Evolutionary conservation across 2,113 vertebrate genomes (phyloP), one percentile per base, ranked within the genome.

Genomic region (Ahaetulla prasina): DNA sequence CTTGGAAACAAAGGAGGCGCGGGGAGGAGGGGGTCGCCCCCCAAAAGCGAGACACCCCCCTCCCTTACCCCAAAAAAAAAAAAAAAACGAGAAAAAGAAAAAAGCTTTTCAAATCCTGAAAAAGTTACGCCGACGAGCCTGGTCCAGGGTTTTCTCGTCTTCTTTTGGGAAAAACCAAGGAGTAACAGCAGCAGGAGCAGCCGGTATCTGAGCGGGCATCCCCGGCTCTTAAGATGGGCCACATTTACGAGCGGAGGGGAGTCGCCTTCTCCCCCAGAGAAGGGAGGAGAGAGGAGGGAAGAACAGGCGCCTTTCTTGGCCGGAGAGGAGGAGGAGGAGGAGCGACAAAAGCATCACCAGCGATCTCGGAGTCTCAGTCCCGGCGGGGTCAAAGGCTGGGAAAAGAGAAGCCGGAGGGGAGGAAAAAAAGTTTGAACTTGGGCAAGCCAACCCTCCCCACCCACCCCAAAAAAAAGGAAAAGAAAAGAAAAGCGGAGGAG

Each of bases 71-170:
- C 2, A 23, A 43, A 80, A 95, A 94, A 96, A 93, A 45, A 84
- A 54, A 63, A 11, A 1, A 6, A 47, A n/a, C n/a, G n/a, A 25
- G n/a, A 3, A 22, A 2, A 3, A 92, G 93, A 47, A 14, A 16
- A 53, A 53, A 97, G 97, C 90, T 93, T 97, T 93, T 97, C 96
- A 97, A 97, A 98, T 98, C 98, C 98, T 97, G 90, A 93, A 95
- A 96, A 95, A 97, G 97, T 96, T 97, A 96, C 94, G 93, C 96
- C 97, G 94, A 96, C 95, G 96, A 95, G 97, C 96, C 97, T 97
- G 97, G 97, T 98, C 97, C 12, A 16, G 45, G 45, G 18, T 10
- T 60, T 35, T 53, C 55, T 60, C 8, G 18, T 20, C 18, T 27
- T 30, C 12, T 49, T 49, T 3, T 3, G 45, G 63, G 14, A 20